Base-by-base conservation (phyloP, 1,140 invertebrate genomes). In the Bombus sylvicola region DNA sequence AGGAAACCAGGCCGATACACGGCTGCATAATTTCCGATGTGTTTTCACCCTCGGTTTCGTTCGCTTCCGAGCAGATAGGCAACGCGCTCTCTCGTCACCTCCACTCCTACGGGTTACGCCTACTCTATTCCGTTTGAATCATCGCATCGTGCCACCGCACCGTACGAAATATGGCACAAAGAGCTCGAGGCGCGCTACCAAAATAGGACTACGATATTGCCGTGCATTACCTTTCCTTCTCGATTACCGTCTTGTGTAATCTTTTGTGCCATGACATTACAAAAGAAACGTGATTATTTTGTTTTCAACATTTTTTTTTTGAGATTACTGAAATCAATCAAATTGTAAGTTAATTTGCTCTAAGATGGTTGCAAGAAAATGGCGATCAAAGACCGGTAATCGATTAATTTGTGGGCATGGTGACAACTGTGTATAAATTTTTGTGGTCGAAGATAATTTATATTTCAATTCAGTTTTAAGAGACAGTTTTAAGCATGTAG, bases 71-170 rank as follows among this genome's bases (percentile, higher is more conserved):
- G 43, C 57, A 64, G 77, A 90, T 79, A 53, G 18, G 47, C 47
- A 53, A 53, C 47, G 47, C 62, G 31, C 64, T 66, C 15, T 22
- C 64, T 34, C 64, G 31, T 66, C 13, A 31, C n/a, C 64, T 66
- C 15, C n/a, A 18, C 31, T 31, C 13, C 62, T 66, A 43, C 72
- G 5, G 64, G 76, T 25, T 74, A 89, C 89, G 88, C 88, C 88
- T 79, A 89, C 89, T 53, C 62, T 62, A 72, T 89, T 81, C 88
- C 85, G 89, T 89, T 90, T 87, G 89, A 90, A 90, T 90, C 89
- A 89, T 90, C 89, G 88, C 5, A 68, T 64, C 3, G 39, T 57
- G 34, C 18, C 18, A 22, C 3, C 6, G 34, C 9, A 22, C 9
- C 15, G 34, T 59, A 71, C 69, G 76, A 78, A 89, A 72, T 64